Conservation (phyloP, 2,113 vertebrate species). For the Corapipo altera region DNA sequence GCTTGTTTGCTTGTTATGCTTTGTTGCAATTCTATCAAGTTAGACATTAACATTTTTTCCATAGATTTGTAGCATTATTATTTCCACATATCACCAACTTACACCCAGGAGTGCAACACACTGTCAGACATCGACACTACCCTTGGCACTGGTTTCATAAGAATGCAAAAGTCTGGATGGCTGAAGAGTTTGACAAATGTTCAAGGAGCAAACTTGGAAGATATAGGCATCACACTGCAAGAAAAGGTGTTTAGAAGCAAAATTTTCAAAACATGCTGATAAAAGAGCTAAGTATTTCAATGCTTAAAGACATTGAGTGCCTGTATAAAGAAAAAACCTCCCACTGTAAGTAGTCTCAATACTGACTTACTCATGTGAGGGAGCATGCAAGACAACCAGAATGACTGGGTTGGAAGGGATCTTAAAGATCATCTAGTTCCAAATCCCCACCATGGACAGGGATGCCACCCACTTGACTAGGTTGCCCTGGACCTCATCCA, state of each 20-base stretch:
- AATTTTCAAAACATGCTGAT: not conserved
- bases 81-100: slow-evolving; percentile 2
- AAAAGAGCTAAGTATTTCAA: not conserved
- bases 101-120: not conserved
- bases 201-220: not conserved
- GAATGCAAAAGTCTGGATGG: not conserved
- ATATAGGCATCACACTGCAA: not conserved
- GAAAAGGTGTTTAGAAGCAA: not conserved
- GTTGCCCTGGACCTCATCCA: not conserved
- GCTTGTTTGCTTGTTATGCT: slow-evolving; percentile 39
- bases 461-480: not conserved
- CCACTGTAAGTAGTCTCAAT: not conserved
- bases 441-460: not conserved
- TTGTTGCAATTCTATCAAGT: slow-evolving; percentile 41
- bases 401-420: not conserved
- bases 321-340: not conserved
- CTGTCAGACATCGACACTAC: not conserved
- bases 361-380: not conserved
- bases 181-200: not conserved
- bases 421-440: not conserved
- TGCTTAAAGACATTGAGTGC: not conserved
- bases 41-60: slow-evolving; percentile 39
- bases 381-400: not conserved
- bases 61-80: slow-evolving; percentile 23
- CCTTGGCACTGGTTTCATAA: not conserved